Evolutionary conservation across 2,113 vertebrate species (phyloP).

Genomic region (Carettochelys insculpta): DNA sequence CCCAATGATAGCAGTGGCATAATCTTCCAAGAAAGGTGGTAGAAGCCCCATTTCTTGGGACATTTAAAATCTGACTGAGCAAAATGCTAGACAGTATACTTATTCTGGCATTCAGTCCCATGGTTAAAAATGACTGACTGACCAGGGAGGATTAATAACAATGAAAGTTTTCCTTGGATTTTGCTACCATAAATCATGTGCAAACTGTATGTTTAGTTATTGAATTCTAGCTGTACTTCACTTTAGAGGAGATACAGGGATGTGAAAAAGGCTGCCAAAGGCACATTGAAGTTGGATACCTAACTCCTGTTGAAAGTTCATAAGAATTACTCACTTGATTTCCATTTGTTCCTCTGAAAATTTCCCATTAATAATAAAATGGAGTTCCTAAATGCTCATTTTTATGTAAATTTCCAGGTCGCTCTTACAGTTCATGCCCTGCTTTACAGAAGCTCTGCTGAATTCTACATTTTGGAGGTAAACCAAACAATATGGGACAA

Average conservation of each 20-base stretch:
- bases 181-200: conserved; percentile 43
- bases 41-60: not conserved
- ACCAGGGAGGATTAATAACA: not conserved
- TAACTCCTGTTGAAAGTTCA: not conserved
- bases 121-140: conserved; percentile 1
- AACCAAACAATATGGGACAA: not conserved
- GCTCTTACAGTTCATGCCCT: conserved; percentile 8
- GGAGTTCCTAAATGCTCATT: not conserved
- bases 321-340: not conserved
- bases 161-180: conserved; percentile 26
- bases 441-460: not conserved
- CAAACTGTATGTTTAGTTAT: conserved; percentile 40
- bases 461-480: conserved; percentile 23
- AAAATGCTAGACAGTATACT: not conserved
- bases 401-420: not conserved
- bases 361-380: conserved; percentile 20
- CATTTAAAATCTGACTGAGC: not conserved
- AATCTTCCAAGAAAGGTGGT: not conserved
- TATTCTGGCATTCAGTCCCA: not conserved
- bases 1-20: not conserved
- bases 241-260: conserved; percentile 29
- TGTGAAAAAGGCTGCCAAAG: not conserved
- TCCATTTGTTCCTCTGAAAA: conserved; percentile 28
- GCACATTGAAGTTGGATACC: conserved; percentile 6
- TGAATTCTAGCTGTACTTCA: conserved; percentile 25